These are phyloP conservation scores for Pterois miles DNA, from an alignment of 2,797 vertebrate genomes.

Conservation along the genomic window DNA sequence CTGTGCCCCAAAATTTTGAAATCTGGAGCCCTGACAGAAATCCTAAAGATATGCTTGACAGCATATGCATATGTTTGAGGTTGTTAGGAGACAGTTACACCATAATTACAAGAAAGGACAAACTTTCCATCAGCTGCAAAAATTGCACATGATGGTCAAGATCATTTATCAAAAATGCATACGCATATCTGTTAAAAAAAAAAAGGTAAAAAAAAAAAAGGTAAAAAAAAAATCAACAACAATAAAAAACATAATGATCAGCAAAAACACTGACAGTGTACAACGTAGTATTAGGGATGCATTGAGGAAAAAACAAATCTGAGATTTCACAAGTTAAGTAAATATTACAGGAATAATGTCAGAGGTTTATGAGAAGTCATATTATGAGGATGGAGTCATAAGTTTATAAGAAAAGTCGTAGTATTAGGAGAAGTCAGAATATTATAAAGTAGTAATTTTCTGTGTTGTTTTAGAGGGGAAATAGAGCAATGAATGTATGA, in stretches of 20 bases:
- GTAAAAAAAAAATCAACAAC: background rate
- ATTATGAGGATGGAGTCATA: too few relatives aligned
- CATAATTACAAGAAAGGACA: background rate
- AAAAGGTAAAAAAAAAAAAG: too few relatives aligned
- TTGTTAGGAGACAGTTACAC: background rate
- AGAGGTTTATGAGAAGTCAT: too few relatives aligned
- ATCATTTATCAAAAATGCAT: background rate
- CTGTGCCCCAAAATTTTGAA: background rate
- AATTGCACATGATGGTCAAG: background rate
- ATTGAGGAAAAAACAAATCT: background rate
- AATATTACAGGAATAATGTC: too few relatives aligned
- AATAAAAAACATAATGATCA: background rate
- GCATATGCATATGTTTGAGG: background rate
- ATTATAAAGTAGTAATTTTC: too few relatives aligned
- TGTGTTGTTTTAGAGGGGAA: too few relatives aligned
- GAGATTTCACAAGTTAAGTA: too few relatives aligned
- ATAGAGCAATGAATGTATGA: too few relatives aligned
- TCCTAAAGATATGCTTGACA: background rate
- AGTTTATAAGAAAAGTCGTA: too few relatives aligned
- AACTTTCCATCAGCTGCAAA: background rate
- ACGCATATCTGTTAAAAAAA: background rate
- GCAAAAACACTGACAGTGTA: background rate
- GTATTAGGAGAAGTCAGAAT: too few relatives aligned
- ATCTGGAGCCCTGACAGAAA: background rate
- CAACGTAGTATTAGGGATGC: too few relatives aligned